Evolutionary conservation across 2,797 vertebrate genomes (phyloP).

Genomic region (Melanotaenia trifasciata): DNA sequence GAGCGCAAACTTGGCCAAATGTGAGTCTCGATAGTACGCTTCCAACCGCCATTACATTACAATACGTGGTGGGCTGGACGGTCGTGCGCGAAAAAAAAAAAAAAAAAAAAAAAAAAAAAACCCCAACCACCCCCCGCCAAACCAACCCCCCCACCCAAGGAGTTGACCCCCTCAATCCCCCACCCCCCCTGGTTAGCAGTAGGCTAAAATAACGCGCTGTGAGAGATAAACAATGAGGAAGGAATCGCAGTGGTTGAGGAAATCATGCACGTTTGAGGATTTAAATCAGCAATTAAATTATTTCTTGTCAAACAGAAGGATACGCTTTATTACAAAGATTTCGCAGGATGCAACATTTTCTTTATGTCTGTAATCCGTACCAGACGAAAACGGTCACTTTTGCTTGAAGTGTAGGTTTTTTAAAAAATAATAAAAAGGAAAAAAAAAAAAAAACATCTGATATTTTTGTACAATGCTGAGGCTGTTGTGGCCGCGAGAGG

Average conservation of each 20-base stretch:
- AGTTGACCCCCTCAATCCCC: no score
- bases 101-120: conserved; percentile 18
- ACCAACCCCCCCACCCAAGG: no score
- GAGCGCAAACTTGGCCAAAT: conserved; percentile 81
- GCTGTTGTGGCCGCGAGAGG: conserved; percentile 62
- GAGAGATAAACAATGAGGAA: conserved; percentile 69
- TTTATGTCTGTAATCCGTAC: conserved; percentile 59
- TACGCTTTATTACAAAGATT: conserved; percentile 36
- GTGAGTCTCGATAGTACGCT: conserved; percentile 73
- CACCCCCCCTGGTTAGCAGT: conserved; percentile 54
- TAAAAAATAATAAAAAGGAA: neutral
- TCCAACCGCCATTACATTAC: conserved; percentile 87
- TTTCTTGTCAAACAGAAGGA: conserved; percentile 46
- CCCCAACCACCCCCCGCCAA: no score
- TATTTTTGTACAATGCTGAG: conserved; percentile 42
- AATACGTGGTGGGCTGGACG: conserved; percentile 74
- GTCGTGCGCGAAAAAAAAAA: conserved; percentile 40
- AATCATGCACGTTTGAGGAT: conserved; percentile 55
- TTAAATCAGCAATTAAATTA: conserved; percentile 56
- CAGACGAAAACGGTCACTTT: conserved; percentile 66
- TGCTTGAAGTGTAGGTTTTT: conserved; percentile 34
- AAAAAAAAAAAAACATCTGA: conserved; percentile 4
- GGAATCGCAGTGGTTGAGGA: conserved; percentile 45
- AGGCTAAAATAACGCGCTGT: conserved; percentile 43
- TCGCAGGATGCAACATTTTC: conserved; percentile 60